Evolutionary conservation across 2,113 vertebrate species (phyloP).

Genomic region (Aptenodytes forsteri): DNA sequence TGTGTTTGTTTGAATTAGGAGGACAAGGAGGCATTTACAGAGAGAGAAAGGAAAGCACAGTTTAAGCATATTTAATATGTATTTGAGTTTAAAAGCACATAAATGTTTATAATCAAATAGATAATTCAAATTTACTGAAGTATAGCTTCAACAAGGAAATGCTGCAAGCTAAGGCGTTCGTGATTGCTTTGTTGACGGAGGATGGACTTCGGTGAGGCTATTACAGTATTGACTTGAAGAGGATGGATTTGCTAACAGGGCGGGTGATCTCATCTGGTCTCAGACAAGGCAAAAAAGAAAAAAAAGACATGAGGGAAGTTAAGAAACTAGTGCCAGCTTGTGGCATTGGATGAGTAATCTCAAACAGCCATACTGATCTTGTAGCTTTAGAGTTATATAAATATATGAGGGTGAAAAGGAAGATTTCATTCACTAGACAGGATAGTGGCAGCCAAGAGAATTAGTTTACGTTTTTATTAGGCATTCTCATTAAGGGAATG

Average conservation of each 20-base stretch:
- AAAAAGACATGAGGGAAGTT: background rate
- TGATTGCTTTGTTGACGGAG: background rate
- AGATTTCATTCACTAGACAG: constrained; percentile 8
- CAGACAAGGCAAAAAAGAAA: background rate
- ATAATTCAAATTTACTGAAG: background rate
- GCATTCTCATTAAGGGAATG: constrained; percentile 41
- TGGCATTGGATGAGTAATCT: background rate
- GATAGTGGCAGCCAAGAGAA: constrained; percentile 1
- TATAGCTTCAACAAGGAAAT: background rate
- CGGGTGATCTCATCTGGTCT: background rate
- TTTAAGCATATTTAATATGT: background rate
- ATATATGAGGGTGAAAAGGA: background rate
- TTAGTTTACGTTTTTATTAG: constrained; percentile 61
- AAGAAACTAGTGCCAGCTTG: background rate
- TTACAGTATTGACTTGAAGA: background rate
- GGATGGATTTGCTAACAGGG: background rate
- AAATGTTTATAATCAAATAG: background rate
- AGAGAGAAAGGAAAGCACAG: background rate
- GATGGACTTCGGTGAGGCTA: background rate
- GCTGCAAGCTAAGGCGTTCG: background rate
- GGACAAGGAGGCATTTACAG: background rate
- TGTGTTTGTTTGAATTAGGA: background rate
- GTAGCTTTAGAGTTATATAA: constrained; percentile 40
- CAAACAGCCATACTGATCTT: background rate
- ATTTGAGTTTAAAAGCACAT: constrained; percentile 7